phyloP scores from a whole-genome alignment of 2,113 vertebrate genomes.

The Microtus richardsoni region DNA sequence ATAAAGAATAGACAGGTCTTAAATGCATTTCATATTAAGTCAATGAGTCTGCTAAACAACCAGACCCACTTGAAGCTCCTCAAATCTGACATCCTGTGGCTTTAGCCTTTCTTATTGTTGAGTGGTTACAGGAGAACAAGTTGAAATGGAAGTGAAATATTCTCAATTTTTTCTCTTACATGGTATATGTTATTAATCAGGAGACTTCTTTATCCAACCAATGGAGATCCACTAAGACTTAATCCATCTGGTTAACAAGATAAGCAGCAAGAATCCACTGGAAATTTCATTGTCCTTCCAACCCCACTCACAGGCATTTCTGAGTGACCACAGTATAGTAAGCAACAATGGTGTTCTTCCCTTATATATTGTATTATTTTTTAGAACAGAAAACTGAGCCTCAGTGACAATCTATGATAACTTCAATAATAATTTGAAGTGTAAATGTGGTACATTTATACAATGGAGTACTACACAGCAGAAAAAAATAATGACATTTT shows the following conservation, averaged over 20 bases:
- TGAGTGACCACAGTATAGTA: background rate
- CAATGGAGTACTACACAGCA: too few relatives aligned
- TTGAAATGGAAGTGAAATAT: fast-evolving
- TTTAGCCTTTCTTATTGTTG: background rate
- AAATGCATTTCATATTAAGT: background rate
- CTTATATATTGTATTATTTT: background rate
- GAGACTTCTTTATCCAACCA: background rate
- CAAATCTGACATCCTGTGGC: background rate
- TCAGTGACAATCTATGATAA: background rate
- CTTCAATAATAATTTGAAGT: background rate
- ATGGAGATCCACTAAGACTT: background rate
- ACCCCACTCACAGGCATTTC: background rate
- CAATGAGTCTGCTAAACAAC: background rate
- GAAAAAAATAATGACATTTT: too few relatives aligned
- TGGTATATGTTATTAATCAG: background rate
- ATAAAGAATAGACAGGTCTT: background rate
- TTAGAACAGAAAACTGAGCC: background rate
- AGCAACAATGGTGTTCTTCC: background rate
- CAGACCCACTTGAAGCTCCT: background rate
- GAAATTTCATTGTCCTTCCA: background rate
- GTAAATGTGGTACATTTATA: background rate
- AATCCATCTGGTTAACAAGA: background rate
- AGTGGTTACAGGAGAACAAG: fast-evolving
- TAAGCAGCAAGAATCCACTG: background rate
- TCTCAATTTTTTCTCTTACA: background rate